Evolutionary conservation across 2,797 vertebrate species (phyloP).

Genomic region (Lophotriccus pileatus): DNA sequence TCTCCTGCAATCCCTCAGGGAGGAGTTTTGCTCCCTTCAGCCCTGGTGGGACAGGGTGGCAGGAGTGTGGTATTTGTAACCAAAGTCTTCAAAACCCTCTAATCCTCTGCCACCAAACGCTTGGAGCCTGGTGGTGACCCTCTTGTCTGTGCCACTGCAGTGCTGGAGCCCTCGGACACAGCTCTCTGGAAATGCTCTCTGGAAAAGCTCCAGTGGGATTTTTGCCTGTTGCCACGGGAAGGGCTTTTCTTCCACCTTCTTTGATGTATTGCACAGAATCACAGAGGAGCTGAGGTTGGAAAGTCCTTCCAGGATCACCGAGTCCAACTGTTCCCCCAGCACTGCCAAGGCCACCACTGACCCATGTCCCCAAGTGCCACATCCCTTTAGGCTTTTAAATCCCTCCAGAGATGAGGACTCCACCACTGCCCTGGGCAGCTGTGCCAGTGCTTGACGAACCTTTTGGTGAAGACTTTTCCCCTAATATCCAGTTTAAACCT

Average conservation of each 20-base stretch:
- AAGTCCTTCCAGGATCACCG: rapidly evolving
- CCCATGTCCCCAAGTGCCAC: neutral
- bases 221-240: rapidly evolving
- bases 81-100: rapidly evolving
- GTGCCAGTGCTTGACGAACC: neutral
- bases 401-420: no score
- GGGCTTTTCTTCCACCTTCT: neutral
- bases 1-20: rapidly evolving
- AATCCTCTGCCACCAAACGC: rapidly evolving
- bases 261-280: neutral
- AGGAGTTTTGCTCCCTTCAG: neutral
- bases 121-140: rapidly evolving
- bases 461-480: neutral
- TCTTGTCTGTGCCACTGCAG: rapidly evolving
- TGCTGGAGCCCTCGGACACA: rapidly evolving
- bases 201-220: no score
- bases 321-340: neutral
- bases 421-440: neutral
- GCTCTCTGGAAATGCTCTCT: neutral
- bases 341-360: neutral
- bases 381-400: rapidly evolving
- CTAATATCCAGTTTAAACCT: neutral
- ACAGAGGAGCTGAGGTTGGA: neutral
- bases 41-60: neutral
- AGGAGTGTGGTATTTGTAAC: neutral